Percentiles rank a stretch among this genome's conserved stretches.
These are phyloP conservation scores for Aeoliscus strigatus DNA, from an alignment of 2,797 vertebrate species.

Conservation along the genomic window DNA sequence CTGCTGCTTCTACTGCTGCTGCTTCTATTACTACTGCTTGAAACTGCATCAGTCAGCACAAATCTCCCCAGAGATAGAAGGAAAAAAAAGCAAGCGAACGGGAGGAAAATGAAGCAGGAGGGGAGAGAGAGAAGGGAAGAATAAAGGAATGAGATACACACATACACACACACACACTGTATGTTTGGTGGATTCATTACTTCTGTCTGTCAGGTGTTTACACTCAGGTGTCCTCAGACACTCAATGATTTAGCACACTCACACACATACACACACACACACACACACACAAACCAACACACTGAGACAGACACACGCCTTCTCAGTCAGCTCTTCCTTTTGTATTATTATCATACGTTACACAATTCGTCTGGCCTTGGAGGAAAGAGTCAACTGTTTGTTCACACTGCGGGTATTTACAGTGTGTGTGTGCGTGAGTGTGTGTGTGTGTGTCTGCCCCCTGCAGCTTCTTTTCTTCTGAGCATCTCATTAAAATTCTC, in stretches of 20 bases:
- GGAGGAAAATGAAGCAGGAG: slow-evolving; percentile 34
- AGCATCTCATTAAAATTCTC: slow-evolving; percentile 60
- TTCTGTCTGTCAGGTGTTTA: no score
- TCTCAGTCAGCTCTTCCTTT: slow-evolving; percentile 37
- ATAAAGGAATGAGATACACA: slow-evolving; percentile 15
- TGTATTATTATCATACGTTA: slow-evolving; percentile 42
- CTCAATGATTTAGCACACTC: slow-evolving; percentile 63
- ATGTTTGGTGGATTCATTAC: slow-evolving; percentile 35
- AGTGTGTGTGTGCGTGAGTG: slow-evolving; percentile 10
- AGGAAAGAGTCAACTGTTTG: slow-evolving; percentile 47
- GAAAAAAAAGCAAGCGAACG: slow-evolving; percentile 43
- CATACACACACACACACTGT: slow-evolving; percentile 19
- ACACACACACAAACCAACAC: no score
- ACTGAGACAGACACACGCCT: no score
- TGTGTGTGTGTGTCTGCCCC: slow-evolving; percentile 29
- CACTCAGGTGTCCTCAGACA: no score
- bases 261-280: no score
- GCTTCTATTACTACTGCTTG: slow-evolving; percentile 44
- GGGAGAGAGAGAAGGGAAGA: slow-evolving; percentile 11
- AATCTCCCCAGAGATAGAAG: slow-evolving; percentile 58
- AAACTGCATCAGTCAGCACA: slow-evolving; percentile 78
- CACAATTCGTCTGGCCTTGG: slow-evolving; percentile 37
- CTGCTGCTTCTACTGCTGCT: slow-evolving; percentile 33
- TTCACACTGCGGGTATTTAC: slow-evolving; percentile 58
- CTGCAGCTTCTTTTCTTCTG: slow-evolving; percentile 46